Evolutionary conservation across 2,797 vertebrate species (phyloP).

Genomic region (Synaphobranchus kaupii): DNA sequence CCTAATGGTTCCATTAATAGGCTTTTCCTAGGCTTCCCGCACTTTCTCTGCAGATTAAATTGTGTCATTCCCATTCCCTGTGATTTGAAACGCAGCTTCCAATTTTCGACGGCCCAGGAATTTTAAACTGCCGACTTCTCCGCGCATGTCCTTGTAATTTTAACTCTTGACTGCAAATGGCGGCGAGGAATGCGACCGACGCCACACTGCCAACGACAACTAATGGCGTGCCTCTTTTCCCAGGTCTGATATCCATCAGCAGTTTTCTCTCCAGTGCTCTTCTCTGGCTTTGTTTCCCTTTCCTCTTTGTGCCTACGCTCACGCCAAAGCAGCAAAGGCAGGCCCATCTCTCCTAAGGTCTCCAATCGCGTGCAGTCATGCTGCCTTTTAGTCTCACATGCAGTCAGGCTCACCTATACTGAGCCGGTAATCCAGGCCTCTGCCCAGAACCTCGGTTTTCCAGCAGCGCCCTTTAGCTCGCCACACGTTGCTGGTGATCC

Average conservation of each 20-base stretch:
- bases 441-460: background rate
- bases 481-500: background rate
- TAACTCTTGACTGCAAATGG: slow-evolving; percentile 11
- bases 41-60: slow-evolving; percentile 30
- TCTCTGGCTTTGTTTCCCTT: background rate
- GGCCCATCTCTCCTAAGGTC: background rate
- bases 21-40: slow-evolving; percentile 36
- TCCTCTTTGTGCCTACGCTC: background rate
- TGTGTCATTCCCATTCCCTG: slow-evolving; percentile 39
- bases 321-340: background rate
- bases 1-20: slow-evolving; percentile 42
- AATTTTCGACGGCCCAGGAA: slow-evolving; percentile 20
- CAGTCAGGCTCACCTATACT: background rate
- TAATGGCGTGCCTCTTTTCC: background rate
- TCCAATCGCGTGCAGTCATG: background rate
- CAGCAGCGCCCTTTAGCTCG: background rate
- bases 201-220: background rate
- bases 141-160: background rate
- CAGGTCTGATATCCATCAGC: background rate
- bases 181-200: slow-evolving; percentile 2
- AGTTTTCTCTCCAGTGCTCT: background rate
- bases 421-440: background rate
- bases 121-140: slow-evolving; percentile 27
- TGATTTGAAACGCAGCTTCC: slow-evolving; percentile 34
- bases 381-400: background rate